phyloP scores from a whole-genome alignment of 1,140 invertebrate genomes.

The Drosophila mojavensis region DNA sequence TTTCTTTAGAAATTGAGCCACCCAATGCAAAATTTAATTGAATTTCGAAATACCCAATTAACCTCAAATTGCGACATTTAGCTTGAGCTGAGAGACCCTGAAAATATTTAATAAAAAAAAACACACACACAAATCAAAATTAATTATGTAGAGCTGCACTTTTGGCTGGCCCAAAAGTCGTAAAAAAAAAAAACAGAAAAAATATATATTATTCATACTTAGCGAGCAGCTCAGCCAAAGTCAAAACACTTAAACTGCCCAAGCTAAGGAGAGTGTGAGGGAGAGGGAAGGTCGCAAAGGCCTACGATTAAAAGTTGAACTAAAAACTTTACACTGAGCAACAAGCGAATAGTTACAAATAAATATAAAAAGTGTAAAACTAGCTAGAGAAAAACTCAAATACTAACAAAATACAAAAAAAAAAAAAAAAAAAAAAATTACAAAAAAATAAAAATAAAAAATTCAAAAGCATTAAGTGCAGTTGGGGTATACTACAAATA shows the following conservation, averaged over 20 bases:
- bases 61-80: constrained; percentile 35
- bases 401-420: constrained; percentile 11
- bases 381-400: constrained; percentile 64
- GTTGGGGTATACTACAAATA: constrained; percentile 52
- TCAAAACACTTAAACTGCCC: constrained; percentile 69
- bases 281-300: constrained; percentile 47
- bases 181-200: background rate
- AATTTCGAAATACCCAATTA: constrained; percentile 28
- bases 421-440: no score
- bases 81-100: constrained; percentile 47
- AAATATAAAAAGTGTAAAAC: constrained; percentile 62
- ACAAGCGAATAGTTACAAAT: constrained; percentile 33
- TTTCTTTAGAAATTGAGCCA: constrained; percentile 12
- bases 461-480: constrained; percentile 78
- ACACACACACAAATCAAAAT: background rate
- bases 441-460: constrained; percentile 10
- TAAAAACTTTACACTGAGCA: constrained; percentile 77
- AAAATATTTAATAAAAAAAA: constrained; percentile 12
- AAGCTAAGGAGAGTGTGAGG: constrained; percentile 20
- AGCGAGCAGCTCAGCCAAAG: constrained; percentile 47
- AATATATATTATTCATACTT: constrained; percentile 13
- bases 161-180: constrained; percentile 67
- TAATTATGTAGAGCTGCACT: constrained; percentile 39
- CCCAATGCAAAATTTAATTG: constrained; percentile 13
- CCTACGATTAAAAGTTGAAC: constrained; percentile 73